Evolutionary conservation across 1,140 invertebrate genomes (phyloP).

Genomic region (Arion vulgaris): DNA sequence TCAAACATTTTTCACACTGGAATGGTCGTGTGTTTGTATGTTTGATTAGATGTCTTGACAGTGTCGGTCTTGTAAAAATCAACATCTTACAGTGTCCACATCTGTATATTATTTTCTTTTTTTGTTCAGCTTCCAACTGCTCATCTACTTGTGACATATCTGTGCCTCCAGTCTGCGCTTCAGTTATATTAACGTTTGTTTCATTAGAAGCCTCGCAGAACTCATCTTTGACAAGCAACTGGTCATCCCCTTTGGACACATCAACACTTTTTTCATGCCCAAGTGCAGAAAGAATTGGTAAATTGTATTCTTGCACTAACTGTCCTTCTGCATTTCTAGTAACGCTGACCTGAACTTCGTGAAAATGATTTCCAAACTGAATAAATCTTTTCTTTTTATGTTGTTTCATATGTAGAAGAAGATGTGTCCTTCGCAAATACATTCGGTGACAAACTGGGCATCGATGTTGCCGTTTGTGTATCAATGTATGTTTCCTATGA

Average conservation of each 20-base stretch:
- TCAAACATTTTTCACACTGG: constrained; percentile 24
- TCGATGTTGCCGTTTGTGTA: constrained; percentile 26
- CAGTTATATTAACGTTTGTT: background rate
- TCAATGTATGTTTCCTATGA: constrained; percentile 14
- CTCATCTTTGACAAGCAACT: background rate
- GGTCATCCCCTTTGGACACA: background rate
- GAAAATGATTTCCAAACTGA: constrained; percentile 32
- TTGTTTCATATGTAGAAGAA: constrained; percentile 27
- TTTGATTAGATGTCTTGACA: constrained; percentile 31
- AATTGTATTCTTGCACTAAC: constrained; percentile 25
- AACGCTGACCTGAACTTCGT: constrained; percentile 20
- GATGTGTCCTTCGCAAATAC: constrained; percentile 24
- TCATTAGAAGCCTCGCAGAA: background rate
- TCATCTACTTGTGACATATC: background rate
- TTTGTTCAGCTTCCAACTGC: background rate
- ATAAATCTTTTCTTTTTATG: constrained; percentile 32
- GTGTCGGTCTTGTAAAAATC: constrained; percentile 24
- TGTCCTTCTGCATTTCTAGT: constrained; percentile 20
- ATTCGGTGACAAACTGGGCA: constrained; percentile 31
- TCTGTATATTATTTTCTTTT: constrained; percentile 27
- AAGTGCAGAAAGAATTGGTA: constrained; percentile 3
- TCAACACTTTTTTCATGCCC: background rate
- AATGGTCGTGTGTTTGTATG: constrained; percentile 35
- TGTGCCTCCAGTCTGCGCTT: background rate
- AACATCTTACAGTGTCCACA: constrained; percentile 37